Evolutionary conservation across 2,888 invertebrate genomes (phyloP).

Genomic region (Trisateles emortualis): DNA sequence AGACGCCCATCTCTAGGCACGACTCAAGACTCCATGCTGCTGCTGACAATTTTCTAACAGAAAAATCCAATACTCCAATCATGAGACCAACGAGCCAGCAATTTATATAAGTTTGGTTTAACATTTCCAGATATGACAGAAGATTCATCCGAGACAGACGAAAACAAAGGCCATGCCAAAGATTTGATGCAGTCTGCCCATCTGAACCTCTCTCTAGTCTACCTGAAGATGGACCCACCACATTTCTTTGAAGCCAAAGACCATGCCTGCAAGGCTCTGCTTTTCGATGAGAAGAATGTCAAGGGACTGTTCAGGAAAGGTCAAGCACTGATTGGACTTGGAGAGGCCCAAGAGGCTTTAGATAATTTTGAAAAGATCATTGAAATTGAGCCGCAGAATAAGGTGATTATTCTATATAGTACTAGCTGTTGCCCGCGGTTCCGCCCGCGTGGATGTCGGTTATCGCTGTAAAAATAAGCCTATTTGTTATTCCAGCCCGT

Average conservation of each 20-base stretch:
- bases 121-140: conserved; percentile 60
- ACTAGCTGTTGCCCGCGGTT: too few species aligned
- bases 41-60: too few species aligned
- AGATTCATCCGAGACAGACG: conserved; percentile 61
- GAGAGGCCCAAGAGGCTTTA: conserved; percentile 92
- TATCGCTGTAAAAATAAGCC: too few species aligned
- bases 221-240: conserved; percentile 91
- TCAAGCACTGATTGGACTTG: conserved; percentile 91
- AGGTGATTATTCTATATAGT: conserved; percentile 59
- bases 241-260: conserved; percentile 89
- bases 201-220: conserved; percentile 94
- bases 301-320: conserved; percentile 97
- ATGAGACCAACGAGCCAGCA: too few species aligned
- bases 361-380: conserved; percentile 92
- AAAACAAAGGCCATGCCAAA: conserved; percentile 55
- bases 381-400: conserved; percentile 94
- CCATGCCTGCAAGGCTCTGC: conserved; percentile 92
- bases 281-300: conserved; percentile 91
- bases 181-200: conserved; percentile 90
- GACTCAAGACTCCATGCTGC: too few species aligned
- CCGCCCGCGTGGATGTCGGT: too few species aligned
- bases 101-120: too few species aligned
- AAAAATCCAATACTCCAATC: too few species aligned
- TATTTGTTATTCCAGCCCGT: too few species aligned
- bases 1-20: too few species aligned